Percentiles rank a stretch among this genome's conserved stretches.
phyloP scores from a whole-genome alignment of 2,113 vertebrate species.

The Uropsilus gracilis region DNA sequence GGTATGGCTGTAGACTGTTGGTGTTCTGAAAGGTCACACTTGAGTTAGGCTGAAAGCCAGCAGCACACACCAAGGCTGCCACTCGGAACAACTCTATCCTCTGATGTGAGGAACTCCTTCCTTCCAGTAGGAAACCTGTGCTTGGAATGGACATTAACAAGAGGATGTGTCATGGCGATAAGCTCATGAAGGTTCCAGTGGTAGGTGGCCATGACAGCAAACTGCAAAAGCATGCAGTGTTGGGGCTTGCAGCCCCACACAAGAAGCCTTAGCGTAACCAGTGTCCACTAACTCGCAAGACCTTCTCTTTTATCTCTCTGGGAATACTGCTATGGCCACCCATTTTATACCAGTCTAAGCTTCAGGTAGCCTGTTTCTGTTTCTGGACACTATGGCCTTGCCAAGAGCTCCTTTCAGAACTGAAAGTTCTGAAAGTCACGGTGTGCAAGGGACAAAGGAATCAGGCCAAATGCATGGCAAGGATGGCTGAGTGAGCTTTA shows the following conservation, averaged over 20 bases:
- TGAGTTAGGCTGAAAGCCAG: not conserved
- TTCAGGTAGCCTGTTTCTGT: not conserved
- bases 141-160: not conserved
- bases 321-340: not conserved
- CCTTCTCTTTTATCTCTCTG: not conserved
- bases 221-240: not conserved
- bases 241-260: not conserved
- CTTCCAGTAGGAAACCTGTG: not conserved
- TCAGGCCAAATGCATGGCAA: not conserved
- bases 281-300: not conserved
- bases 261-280: not conserved
- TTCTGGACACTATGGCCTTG: constrained; percentile 3
- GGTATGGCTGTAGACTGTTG: too few relatives aligned
- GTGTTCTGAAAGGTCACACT: not conserved
- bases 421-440: not conserved
- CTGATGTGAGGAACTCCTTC: not conserved
- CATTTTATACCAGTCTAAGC: not conserved
- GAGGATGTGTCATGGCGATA: not conserved
- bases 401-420: constrained; percentile 12
- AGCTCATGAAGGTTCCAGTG: not conserved
- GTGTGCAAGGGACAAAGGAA: not conserved
- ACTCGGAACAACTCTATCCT: not conserved
- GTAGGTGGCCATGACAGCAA: not conserved
- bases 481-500: not conserved
- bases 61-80: not conserved